Evolutionary conservation across 2,888 invertebrate genomes (phyloP).

Genomic region (Tetragonula carbonaria): DNA sequence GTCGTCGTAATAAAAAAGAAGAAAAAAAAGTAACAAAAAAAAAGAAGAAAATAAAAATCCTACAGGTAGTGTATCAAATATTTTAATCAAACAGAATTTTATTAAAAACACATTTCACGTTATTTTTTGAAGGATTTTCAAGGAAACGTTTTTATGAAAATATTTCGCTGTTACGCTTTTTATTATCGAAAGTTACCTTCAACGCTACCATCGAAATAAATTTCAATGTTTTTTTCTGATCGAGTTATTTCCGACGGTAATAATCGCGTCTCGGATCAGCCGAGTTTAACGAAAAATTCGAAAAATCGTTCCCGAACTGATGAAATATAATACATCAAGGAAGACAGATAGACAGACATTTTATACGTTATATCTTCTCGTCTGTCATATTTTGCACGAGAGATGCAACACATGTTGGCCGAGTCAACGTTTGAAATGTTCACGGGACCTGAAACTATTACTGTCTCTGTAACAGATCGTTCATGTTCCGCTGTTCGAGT

Average conservation of each 20-base stretch:
- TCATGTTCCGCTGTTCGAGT: constrained; percentile 1
- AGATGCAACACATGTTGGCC: constrained; percentile 18
- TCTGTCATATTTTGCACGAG: not conserved
- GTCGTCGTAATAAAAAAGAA: not conserved
- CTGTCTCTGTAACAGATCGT: constrained; percentile 29
- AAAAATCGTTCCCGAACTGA: too few species aligned
- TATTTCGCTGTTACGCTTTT: not conserved
- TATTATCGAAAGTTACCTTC: too few species aligned
- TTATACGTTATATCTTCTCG: not conserved
- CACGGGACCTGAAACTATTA: constrained; percentile 32
- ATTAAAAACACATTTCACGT: constrained; percentile 10
- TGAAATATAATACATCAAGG: not conserved
- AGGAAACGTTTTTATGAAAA: not conserved
- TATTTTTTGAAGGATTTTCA: not conserved
- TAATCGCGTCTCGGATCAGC: not conserved
- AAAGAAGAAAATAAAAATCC: too few species aligned
- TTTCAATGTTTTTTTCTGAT: too few species aligned
- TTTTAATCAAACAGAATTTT: not conserved
- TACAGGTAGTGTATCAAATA: not conserved
- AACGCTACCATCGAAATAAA: not conserved
- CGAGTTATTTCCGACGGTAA: not conserved
- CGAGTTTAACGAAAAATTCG: not conserved
- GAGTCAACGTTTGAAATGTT: constrained; percentile 32
- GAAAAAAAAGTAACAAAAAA: not conserved
- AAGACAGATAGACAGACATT: not conserved